Base-by-base conservation (phyloP, 2,888 invertebrate species). In the Phania funesta region DNA sequence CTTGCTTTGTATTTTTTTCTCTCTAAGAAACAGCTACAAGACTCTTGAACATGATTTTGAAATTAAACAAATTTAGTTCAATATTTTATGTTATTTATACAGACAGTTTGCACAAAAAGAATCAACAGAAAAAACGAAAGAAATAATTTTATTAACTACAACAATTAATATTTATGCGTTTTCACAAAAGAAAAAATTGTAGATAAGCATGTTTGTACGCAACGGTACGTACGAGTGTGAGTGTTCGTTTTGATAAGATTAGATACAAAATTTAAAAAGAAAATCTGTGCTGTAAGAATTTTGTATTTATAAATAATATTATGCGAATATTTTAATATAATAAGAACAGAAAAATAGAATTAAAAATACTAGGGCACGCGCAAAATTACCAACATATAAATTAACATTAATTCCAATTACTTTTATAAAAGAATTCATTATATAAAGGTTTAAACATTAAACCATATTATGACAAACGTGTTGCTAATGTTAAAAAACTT, bases 31-130 rank as follows among this genome's bases (percentile, higher is more conserved):
- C 7, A 38, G 2, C 7, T 1, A 32, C 44, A 46, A 56, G 6
- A 70, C 54, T 62, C 77, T 77, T 68, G 77, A 70, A 77, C 77
- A 77, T 77, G 77, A 68, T 77, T 77, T 70, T 77, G 68, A 77
- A 77, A 70, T 54, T 22, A 62, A 77, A 62, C 22, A 62, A 54
- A 67, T 76, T 60, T 68, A 58, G 56, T 67, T 48, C 48, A 58
- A 48, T 67, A 58, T 41, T 67, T 60, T 38, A 22, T 65, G 20
- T 54, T 54, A 13, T 62, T 70, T 35, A 7, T 44, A 18, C n/a
- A 24, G 6, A 26, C 18, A 71, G 8, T 18, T 13, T 58, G 22
- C n/a, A 52, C 16, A 7, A 56, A 64, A 65, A 44, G 41, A 44
- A 35, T 7, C 2, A 3, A 35, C 44, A 52, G 32, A 62, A 26